Conservation (phyloP, 2,888 invertebrate genomes). For the Tenthredo mesomela region DNA sequence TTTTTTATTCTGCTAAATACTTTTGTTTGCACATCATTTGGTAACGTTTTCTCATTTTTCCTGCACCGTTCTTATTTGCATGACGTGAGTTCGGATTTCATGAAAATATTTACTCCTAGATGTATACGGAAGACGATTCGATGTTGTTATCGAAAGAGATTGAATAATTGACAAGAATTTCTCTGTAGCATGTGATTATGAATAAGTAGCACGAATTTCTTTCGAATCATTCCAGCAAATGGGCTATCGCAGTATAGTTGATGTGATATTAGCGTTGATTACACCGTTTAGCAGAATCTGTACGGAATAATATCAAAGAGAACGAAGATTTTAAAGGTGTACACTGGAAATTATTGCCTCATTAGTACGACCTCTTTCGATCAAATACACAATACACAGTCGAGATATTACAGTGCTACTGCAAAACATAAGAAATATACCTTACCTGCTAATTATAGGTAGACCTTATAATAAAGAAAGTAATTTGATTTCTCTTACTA, state of each 20-base stretch:
- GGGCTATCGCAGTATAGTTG: neutral
- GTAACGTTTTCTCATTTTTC: neutral
- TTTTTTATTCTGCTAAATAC: neutral
- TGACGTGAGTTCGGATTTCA: neutral
- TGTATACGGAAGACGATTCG: neutral
- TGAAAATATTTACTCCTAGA: neutral
- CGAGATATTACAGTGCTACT: neutral
- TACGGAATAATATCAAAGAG: neutral
- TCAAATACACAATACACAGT: neutral
- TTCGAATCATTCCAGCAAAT: neutral
- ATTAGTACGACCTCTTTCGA: neutral
- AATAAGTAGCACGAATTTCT: neutral
- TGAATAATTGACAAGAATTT: neutral
- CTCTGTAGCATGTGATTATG: neutral
- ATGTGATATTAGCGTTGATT: neutral
- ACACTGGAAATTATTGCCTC: neutral
- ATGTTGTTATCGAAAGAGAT: neutral
- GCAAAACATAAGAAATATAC: neutral
- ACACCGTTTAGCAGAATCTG: neutral
- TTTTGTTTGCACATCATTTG: conserved; percentile 22
- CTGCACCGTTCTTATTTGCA: neutral
- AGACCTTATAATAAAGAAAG: neutral
- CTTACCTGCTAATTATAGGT: neutral
- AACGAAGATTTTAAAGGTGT: neutral
- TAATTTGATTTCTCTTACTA: neutral